Evolutionary conservation across 2,888 invertebrate genomes (phyloP), one percentile per base, ranked within the genome.

Genomic region (Buathra laborator): DNA sequence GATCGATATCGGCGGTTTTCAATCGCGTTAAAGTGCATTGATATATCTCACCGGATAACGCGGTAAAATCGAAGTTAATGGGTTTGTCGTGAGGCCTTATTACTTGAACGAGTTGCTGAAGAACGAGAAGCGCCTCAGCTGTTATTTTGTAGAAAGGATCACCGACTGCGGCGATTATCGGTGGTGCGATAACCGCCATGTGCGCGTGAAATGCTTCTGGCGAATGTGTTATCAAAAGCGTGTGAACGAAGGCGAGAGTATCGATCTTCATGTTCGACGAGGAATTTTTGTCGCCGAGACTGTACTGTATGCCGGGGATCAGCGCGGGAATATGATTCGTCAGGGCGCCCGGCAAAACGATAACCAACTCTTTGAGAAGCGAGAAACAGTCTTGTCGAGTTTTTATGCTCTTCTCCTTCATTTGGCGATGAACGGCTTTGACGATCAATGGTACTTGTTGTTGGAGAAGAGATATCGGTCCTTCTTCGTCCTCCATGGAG

Each of bases 61-160:
- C 96, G 3, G 95, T 95, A 88, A 98, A 96, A 93, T 98, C 97
- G 89, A 97, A 96, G 56, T 95, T 95, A 2, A 95, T 94, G 85
- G 94, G 91, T 86, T 93, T 93, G 84, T 94, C 94, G 68, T 97
- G 94, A 0, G 99, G 99, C 37, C 98, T 95, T 91, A 99, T 98
- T 70, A 99, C 98, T 94, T 98, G 98, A 32, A 99, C 98, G 83
- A 99, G 95, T 87, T 98, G 98, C 93, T 99, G 99, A 86, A 99
- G 95, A 19, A 99, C 99, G 32, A 98, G 94, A 77, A 99, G 95
- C 1, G 99, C 99, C 94, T 99, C 99, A 0, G 99, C 99, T 1
- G 99, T 98, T 89, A 99, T 99, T 95, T 99, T 99, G 95, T 99
- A 99, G 95, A 99, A 99, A 64, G 97, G 97, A 95, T 99, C 99